Evolutionary conservation across 2,113 vertebrate genomes (phyloP).

Genomic region (Morphnarchus princeps): DNA sequence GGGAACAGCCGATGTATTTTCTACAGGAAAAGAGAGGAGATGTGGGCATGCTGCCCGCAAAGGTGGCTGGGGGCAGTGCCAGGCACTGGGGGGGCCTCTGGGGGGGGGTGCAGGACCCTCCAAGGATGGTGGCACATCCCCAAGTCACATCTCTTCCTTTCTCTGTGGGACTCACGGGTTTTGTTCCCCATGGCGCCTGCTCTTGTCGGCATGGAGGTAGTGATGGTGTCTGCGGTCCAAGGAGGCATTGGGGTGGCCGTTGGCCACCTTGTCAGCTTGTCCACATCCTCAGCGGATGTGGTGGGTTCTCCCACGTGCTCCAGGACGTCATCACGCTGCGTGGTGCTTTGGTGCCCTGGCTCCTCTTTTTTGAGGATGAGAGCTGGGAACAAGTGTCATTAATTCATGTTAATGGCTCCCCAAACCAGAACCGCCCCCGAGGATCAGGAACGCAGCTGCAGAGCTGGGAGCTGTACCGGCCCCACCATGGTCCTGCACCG

Average conservation of each 20-base stretch:
- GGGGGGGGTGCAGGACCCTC: not conserved
- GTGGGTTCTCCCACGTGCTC: accelerated
- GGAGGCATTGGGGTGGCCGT: accelerated
- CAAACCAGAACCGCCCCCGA: accelerated
- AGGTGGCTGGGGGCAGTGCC: not conserved
- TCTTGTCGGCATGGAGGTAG: accelerated
- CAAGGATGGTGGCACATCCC: not conserved
- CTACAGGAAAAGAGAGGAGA: not conserved
- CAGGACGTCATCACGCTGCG: accelerated
- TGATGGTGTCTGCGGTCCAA: accelerated
- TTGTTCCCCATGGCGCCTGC: accelerated
- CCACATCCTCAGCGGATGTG: accelerated
- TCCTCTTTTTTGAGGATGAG: not conserved
- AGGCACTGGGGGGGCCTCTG: accelerated
- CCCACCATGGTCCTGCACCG: accelerated
- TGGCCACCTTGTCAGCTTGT: accelerated
- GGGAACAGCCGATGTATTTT: accelerated
- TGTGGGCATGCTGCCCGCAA: not conserved
- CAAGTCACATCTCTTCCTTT: accelerated
- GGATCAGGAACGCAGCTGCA: accelerated
- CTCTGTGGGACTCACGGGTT: not conserved
- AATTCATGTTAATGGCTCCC: accelerated
- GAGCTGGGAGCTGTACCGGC: accelerated
- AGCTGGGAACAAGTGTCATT: not conserved
- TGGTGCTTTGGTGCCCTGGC: accelerated